A percentile compares a stretch with the other conserved stretches of the same genome.
Evolutionary conservation across 2,888 invertebrate species (phyloP).

Genomic region (Teleogryllus oceanicus): DNA sequence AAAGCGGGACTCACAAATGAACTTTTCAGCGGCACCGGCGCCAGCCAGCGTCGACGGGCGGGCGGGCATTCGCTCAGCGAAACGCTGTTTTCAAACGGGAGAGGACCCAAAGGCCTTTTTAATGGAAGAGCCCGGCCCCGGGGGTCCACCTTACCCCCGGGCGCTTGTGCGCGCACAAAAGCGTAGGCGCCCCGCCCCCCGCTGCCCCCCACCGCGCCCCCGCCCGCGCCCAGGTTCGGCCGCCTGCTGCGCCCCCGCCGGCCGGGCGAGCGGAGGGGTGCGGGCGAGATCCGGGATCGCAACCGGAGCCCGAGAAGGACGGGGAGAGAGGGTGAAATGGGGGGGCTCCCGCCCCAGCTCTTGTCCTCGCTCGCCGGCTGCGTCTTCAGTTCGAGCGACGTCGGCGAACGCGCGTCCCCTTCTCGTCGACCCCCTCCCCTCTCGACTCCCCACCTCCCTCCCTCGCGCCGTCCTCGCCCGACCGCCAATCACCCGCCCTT

Average conservation of each 20-base stretch:
- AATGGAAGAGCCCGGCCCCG: background rate
- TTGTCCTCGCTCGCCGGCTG: too few relatives aligned
- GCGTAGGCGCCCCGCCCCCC: background rate
- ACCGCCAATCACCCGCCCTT: too few relatives aligned
- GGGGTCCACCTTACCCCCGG: background rate
- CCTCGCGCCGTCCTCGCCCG: background rate
- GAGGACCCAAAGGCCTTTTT: constrained; percentile 18
- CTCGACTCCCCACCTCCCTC: background rate
- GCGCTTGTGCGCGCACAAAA: background rate
- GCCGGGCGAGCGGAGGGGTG: background rate
- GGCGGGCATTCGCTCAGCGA: constrained; percentile 9
- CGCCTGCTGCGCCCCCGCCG: background rate
- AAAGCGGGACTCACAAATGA: constrained; percentile 12
- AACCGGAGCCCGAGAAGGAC: background rate
- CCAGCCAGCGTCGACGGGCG: background rate
- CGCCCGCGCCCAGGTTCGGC: background rate
- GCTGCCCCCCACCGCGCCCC: background rate
- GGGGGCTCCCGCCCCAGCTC: too few relatives aligned
- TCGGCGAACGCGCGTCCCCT: background rate
- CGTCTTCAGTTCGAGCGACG: too few relatives aligned
- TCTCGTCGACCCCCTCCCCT: background rate
- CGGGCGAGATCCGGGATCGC: background rate
- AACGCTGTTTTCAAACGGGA: constrained; percentile 18
- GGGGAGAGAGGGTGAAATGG: background rate
- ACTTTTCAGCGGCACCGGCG: background rate